Percentiles rank a stretch among this genome's conserved stretches.
These are phyloP conservation scores for Volucella inflata DNA, from an alignment of 2,888 invertebrate genomes.

Conservation along the genomic window DNA sequence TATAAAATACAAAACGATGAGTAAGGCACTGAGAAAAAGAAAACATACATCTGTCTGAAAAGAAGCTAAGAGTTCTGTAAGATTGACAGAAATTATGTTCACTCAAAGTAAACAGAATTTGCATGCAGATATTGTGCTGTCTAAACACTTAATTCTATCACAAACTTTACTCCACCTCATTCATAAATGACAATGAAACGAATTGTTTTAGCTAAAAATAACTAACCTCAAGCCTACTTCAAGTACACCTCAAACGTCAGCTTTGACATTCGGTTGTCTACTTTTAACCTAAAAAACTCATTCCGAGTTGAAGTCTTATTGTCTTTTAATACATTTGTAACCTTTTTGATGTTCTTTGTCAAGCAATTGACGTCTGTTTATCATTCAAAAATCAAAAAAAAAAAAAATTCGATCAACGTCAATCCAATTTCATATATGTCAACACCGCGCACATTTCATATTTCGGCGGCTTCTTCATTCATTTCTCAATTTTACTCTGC, in stretches of 20 bases:
- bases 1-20: no score
- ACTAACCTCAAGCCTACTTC: slow-evolving; percentile 15
- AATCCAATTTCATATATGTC: neutral
- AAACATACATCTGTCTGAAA: no score
- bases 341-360: slow-evolving; percentile 18
- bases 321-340: slow-evolving; percentile 16
- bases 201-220: neutral
- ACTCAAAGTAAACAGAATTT: no score
- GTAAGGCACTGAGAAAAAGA: no score
- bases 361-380: slow-evolving; percentile 27
- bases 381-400: neutral
- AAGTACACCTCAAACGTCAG: slow-evolving; percentile 30
- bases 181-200: neutral
- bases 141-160: no score
- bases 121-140: no score
- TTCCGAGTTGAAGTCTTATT: neutral
- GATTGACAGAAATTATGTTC: no score
- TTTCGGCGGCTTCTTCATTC: neutral
- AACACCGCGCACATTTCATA: neutral
- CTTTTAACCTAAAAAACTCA: slow-evolving; percentile 5
- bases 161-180: neutral
- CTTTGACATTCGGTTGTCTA: slow-evolving; percentile 3
- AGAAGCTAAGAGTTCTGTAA: no score
- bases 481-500: no score
- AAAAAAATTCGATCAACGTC: slow-evolving; percentile 31